Evolutionary conservation across 2,888 invertebrate species (phyloP).

Genomic region (Chalcis sispes): DNA sequence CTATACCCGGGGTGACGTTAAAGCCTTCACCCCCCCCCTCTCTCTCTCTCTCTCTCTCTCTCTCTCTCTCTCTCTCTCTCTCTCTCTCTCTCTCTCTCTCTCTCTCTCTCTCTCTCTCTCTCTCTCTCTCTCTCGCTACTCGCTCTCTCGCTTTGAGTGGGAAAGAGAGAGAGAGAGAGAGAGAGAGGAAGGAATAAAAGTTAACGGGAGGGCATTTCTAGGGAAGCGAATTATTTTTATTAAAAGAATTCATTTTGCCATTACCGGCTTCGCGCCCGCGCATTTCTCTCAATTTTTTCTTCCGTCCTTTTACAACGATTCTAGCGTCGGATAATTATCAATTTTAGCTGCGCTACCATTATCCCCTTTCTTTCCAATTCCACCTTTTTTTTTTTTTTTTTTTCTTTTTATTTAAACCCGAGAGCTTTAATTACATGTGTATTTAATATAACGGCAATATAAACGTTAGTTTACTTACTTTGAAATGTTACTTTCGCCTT

Average conservation of each 20-base stretch:
- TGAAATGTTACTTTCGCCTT: neutral
- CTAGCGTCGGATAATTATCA: slow-evolving; percentile 34
- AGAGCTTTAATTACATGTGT: no score
- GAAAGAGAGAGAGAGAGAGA: slow-evolving; percentile 8
- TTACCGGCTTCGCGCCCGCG: neutral
- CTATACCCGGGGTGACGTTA: no score
- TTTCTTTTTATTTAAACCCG: no score
- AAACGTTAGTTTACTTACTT: neutral
- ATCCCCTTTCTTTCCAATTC: neutral
- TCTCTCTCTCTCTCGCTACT: no score
- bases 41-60: no score
- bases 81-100: no score
- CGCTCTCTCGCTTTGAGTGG: neutral
- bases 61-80: no score
- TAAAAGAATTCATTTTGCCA: slow-evolving; percentile 38
- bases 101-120: no score
- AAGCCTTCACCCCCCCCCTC: no score
- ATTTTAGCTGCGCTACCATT: slow-evolving; percentile 1
- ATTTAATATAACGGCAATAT: neutral
- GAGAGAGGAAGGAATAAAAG: slow-evolving; percentile 18
- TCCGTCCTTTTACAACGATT: neutral
- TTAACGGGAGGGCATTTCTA: slow-evolving; percentile 1
- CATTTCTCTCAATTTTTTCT: slow-evolving; percentile 14
- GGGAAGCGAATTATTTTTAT: slow-evolving; percentile 37
- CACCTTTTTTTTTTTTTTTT: slow-evolving; percentile 5